Evolutionary conservation across 2,113 vertebrate genomes (phyloP).

Genomic region (Megaceryle torquata): DNA sequence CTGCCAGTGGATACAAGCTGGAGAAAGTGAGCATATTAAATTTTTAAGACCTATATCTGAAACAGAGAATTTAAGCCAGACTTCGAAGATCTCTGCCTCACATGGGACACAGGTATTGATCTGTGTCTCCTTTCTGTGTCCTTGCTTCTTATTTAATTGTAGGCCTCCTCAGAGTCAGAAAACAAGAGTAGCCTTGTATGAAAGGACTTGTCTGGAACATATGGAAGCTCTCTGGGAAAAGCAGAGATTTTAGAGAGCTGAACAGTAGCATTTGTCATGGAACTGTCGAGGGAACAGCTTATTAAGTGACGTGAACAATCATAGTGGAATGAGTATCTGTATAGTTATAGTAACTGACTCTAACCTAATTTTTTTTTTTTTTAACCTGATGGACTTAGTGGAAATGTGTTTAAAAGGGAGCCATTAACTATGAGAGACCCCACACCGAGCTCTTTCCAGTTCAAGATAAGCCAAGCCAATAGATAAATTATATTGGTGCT

Average conservation of each 20-base stretch:
- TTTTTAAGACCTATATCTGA: neutral
- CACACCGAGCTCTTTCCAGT: neutral
- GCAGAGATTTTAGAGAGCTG: neutral
- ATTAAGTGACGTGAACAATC: neutral
- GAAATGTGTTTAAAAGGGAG: neutral
- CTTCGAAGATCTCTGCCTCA: neutral
- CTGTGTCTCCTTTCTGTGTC: neutral
- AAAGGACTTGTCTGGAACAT: neutral
- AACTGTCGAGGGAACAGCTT: neutral
- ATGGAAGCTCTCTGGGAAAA: neutral
- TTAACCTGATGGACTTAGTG: neutral
- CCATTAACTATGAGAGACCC: neutral
- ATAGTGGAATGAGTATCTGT: neutral
- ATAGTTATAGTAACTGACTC: neutral
- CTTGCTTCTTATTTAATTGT: neutral
- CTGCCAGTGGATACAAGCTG: neutral
- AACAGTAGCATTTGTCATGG: neutral
- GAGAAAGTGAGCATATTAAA: neutral
- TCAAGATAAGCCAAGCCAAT: neutral
- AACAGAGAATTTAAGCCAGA: neutral
- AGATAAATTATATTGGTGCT: neutral
- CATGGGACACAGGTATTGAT: neutral
- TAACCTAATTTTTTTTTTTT: neutral
- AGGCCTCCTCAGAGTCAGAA: neutral
- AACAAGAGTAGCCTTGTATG: neutral